Conservation (phyloP, 1,140 invertebrate species). For the Polyergus mexicanus region DNA sequence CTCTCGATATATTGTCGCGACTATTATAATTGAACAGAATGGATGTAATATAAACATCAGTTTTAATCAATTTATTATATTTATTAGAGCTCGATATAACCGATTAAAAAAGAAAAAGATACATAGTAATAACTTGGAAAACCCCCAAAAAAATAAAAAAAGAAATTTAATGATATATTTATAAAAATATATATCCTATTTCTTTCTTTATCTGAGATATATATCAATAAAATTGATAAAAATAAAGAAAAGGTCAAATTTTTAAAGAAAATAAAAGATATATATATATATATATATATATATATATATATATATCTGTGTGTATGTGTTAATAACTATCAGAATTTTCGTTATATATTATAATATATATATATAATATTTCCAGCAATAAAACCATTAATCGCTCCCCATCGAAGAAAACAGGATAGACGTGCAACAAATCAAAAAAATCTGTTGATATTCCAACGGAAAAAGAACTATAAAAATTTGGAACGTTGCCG, state of each 20-base stretch:
- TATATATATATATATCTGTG: background rate
- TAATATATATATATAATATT: background rate
- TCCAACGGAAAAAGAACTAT: slow-evolving; percentile 4
- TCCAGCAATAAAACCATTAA: background rate
- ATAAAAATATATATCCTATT: slow-evolving; percentile 7
- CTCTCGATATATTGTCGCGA: background rate
- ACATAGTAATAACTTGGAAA: background rate
- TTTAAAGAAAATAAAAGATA: background rate
- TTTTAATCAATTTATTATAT: slow-evolving; percentile 1
- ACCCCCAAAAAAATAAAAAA: background rate
- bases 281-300: no score
- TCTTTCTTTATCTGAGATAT: slow-evolving; percentile 4
- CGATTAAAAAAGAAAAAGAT: background rate
- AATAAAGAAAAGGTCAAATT: slow-evolving; percentile 38
- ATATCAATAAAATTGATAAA: slow-evolving; percentile 7
- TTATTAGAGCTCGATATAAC: background rate
- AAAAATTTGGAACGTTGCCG: slow-evolving; percentile 46
- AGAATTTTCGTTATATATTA: background rate
- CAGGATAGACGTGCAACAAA: background rate
- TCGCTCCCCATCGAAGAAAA: slow-evolving; percentile 10
- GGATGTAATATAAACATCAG: background rate
- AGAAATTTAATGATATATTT: background rate
- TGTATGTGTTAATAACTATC: background rate
- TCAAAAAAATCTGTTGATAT: slow-evolving; percentile 21
- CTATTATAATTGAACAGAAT: slow-evolving; percentile 2